Evolutionary conservation across 2,113 vertebrate genomes (phyloP), one percentile per base, ranked within the genome.

Genomic region (Oryzias javanicus): DNA sequence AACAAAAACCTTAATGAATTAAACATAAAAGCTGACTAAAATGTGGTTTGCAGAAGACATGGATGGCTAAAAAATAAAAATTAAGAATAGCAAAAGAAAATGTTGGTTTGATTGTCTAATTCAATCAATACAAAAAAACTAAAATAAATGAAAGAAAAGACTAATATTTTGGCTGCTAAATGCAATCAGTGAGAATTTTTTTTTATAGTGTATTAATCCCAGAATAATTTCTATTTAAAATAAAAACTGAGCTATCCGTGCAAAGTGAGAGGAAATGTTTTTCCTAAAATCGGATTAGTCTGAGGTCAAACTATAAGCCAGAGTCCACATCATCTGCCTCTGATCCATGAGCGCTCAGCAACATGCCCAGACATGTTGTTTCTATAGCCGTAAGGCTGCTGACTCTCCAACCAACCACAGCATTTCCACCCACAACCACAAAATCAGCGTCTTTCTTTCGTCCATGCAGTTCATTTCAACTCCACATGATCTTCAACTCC

Each of bases 361-460:
- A 76, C 74, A 70, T 81, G 82, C 27, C 72, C 69, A 10, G n/a
- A 74, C 80, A 69, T 64, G 80, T 81, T 77, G 62, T 44, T 6
- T 48, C 60, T 53, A 22, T 55, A 53, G 55, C 67, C 22, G 56
- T 64, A 55, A 57, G 40, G 67, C 58, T 41, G 41, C 41, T 64
- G 46, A 29, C 7, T 47, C 46, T 18, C 19, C 6, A 47, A 47
- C 19, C 46, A 47, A n/a, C 3, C n/a, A 6, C 18, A 22, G 22
- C 19, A 66, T 55, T 42, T 49, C 49, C 19, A 46, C 52, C 55
- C 24, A 19, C 52, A 58, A 63, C 47, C 50, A 27, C 42, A 62
- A 46, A 42, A 56, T 67, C 49, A 2, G 42, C 41, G 70, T 56
- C 22, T 20, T 56, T 40, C 18, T 29, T 45, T 7, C 20, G 59